Evolutionary conservation across 2,888 invertebrate genomes (phyloP), one percentile per base, ranked within the genome.

Genomic region (Cremastinae sp.): DNA sequence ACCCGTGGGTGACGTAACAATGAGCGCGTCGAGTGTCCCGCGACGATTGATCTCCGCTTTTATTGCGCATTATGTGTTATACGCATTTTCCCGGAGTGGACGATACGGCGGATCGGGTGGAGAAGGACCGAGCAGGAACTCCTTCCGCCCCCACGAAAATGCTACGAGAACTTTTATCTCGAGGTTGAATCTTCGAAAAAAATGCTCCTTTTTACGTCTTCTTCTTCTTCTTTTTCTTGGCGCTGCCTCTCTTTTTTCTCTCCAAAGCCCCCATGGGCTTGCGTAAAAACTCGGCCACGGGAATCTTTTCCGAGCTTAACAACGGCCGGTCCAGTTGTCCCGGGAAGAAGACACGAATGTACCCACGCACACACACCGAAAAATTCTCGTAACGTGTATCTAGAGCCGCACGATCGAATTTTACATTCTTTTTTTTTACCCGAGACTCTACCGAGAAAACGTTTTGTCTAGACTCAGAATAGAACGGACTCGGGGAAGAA

Each of bases 81-180:
- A 34, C 36, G 28, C 10, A 45, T 45, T 38, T 43, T 10, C 10
- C 22, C 16, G 28, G 45, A 28, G 22, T 69, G 59, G 69, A 69
- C 69, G 59, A 59, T 9, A 14, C 28, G 28, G 28, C 5, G 2
- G 28, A 28, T 28, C 28, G 28, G 28, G 28, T 3, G 59, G 61
- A 16, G 43, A 49, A 49, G 74, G 64, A 72, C 66, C 61, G 75
- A 65, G 69, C 76, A 78, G 76, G 78, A 82, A 86, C 83, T 87
- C 84, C 85, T 86, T 86, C 84, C 85, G 81, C 85, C 84, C 85
- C 84, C 81, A n/a, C n/a, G n/a, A 86, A 87, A 84, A 85, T 84
- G 79, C 78, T 18, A 49, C 78, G 78, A 61, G 66, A 69, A 79
- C 71, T 78, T 77, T 75, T 85, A 86, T 87, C 86, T 83, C 66